These are phyloP conservation scores for Brachionus calyciflorus DNA, from an alignment of 1,140 invertebrate species.

Conservation along the genomic window DNA sequence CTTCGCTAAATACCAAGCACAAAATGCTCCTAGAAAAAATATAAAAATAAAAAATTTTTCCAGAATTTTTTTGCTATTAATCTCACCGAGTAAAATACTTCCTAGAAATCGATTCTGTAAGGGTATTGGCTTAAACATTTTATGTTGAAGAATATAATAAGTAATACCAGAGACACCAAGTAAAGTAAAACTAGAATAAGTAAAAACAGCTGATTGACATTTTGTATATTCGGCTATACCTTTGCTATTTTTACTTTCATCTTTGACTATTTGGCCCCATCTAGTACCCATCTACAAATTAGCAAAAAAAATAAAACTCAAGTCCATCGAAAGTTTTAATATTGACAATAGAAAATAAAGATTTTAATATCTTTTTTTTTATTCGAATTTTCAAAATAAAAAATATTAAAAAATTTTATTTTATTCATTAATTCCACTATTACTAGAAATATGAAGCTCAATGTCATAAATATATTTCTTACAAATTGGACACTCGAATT, in stretches of 20 bases:
- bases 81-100: constrained; percentile 14
- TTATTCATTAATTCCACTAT: constrained; percentile 21
- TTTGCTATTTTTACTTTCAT: constrained; percentile 18
- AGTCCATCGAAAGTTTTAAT: too few relatives aligned
- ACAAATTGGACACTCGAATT: constrained; percentile 11
- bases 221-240: constrained; percentile 44
- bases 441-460: not conserved
- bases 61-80: not conserved
- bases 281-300: constrained; percentile 31
- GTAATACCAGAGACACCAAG: constrained; percentile 23
- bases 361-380: constrained; percentile 29
- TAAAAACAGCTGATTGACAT: constrained; percentile 39
- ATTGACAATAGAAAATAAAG: too few relatives aligned
- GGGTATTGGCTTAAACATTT: constrained; percentile 36
- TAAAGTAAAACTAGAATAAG: constrained; percentile 44
- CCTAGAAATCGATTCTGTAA: constrained; percentile 16
- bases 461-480: constrained; percentile 2
- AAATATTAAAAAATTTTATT: not conserved
- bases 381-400: not conserved
- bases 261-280: constrained; percentile 43
- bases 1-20: constrained; percentile 35
- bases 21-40: constrained; percentile 14
- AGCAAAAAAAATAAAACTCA: not conserved
- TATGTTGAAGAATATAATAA: constrained; percentile 8
- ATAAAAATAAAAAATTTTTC: too few relatives aligned